phyloP scores from a whole-genome alignment of 2,888 invertebrate species.

The Xestia c-nigrum region DNA sequence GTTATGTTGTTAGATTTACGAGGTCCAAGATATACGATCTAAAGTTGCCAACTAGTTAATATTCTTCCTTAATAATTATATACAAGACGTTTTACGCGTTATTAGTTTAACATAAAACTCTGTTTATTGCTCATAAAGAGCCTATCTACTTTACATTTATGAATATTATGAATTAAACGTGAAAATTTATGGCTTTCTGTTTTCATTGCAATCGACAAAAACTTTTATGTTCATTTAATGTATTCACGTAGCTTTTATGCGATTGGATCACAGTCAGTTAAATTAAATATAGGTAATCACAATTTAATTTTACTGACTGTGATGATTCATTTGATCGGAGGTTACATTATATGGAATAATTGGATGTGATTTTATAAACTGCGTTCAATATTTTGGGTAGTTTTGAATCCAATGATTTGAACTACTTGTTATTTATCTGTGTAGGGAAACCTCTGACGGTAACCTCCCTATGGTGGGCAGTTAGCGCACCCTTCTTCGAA shows the following conservation, averaged over 20 bases:
- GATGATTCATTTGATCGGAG: conserved; percentile 16
- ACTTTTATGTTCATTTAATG: conserved; percentile 39
- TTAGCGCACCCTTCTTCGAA: too few relatives aligned
- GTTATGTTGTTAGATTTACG: background rate
- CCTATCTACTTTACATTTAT: conserved; percentile 57
- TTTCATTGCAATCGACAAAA: conserved; percentile 43
- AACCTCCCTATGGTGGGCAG: too few relatives aligned
- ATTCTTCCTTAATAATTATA: conserved; percentile 36
- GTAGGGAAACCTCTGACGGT: too few relatives aligned
- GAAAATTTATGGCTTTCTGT: conserved; percentile 36
- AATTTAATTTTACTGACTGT: conserved; percentile 26
- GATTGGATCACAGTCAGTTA: conserved; percentile 15
- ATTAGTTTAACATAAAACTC: conserved; percentile 56
- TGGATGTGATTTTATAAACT: background rate
- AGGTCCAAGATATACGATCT: background rate
- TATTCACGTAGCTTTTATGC: conserved; percentile 34
- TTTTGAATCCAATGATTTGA: background rate
- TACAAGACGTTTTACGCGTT: conserved; percentile 52
- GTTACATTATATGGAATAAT: background rate
- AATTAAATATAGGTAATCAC: background rate
- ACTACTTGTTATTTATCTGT: background rate
- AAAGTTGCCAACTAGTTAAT: background rate
- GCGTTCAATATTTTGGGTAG: background rate
- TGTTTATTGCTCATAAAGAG: conserved; percentile 61
- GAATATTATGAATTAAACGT: conserved; percentile 60